Percentiles rank a stretch among this genome's conserved stretches.
phyloP scores from a whole-genome alignment of 2,888 invertebrate species.

The Hypolimnas misippus region DNA sequence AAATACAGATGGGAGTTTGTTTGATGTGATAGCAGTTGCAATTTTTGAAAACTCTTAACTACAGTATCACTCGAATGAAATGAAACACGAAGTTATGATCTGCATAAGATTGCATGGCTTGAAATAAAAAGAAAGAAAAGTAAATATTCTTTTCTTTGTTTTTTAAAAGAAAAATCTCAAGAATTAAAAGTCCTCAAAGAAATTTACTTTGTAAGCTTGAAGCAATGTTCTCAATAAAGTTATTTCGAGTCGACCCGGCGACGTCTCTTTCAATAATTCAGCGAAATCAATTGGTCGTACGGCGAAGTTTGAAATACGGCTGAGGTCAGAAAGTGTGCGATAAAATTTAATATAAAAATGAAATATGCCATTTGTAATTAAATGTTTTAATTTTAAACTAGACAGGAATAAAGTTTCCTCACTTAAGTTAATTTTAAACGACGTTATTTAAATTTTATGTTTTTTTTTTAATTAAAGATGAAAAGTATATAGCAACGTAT shows the following conservation, averaged over 20 bases:
- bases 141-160: neutral
- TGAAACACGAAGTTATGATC: no score
- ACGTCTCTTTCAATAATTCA: constrained; percentile 16
- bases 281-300: constrained; percentile 11
- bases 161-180: neutral
- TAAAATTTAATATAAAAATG: neutral
- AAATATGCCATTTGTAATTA: neutral
- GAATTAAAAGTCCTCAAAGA: neutral
- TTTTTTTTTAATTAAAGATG: no score
- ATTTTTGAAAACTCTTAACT: no score
- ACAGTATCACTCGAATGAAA: no score
- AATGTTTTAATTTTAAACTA: neutral
- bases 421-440: no score
- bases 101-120: no score
- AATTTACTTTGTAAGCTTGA: neutral
- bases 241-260: constrained; percentile 2
- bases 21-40: no score
- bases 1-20: no score
- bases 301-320: constrained; percentile 6
- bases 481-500: no score
- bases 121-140: neutral
- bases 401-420: no score
- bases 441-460: no score
- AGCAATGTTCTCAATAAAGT: constrained; percentile 8
- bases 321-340: neutral